Evolutionary conservation across 2,888 invertebrate genomes (phyloP).

Genomic region (Aromia moschata): DNA sequence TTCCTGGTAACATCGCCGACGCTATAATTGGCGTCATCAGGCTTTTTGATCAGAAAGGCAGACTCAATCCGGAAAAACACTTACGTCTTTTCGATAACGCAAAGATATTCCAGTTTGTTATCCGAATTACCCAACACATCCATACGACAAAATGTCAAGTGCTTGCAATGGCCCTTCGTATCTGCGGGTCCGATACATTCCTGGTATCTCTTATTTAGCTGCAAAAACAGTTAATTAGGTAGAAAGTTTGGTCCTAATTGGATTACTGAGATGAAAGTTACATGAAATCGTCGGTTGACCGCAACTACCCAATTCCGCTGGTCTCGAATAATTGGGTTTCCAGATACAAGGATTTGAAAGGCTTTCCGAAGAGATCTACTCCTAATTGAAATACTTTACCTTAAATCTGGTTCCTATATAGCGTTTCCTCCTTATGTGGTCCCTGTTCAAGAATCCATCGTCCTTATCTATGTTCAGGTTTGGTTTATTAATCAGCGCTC

Average conservation of each 20-base stretch:
- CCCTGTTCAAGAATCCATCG: constrained; percentile 31
- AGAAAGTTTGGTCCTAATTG: too few relatives aligned
- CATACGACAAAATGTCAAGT: constrained; percentile 69
- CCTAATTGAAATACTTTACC: too few relatives aligned
- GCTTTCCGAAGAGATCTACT: too few relatives aligned
- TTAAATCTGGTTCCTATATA: constrained; percentile 56
- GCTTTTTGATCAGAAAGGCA: too few relatives aligned
- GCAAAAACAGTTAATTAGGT: constrained; percentile 11
- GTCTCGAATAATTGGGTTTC: too few relatives aligned
- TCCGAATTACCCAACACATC: constrained; percentile 64
- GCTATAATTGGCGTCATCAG: too few relatives aligned
- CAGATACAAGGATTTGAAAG: too few relatives aligned
- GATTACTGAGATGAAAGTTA: too few relatives aligned
- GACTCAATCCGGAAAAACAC: too few relatives aligned
- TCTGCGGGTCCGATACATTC: constrained; percentile 69
- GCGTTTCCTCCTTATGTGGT: constrained; percentile 49
- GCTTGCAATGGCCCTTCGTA: constrained; percentile 74
- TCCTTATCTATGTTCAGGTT: background rate
- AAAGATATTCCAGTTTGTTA: constrained; percentile 72
- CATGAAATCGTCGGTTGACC: too few relatives aligned
- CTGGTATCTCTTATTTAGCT: constrained; percentile 72
- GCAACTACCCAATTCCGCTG: too few relatives aligned
- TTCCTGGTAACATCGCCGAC: too few relatives aligned
- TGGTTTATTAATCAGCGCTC: constrained; percentile 1
- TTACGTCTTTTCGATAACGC: constrained; percentile 74